Conservation (phyloP, 2,797 vertebrate species). For the Poecilia velifera region DNA sequence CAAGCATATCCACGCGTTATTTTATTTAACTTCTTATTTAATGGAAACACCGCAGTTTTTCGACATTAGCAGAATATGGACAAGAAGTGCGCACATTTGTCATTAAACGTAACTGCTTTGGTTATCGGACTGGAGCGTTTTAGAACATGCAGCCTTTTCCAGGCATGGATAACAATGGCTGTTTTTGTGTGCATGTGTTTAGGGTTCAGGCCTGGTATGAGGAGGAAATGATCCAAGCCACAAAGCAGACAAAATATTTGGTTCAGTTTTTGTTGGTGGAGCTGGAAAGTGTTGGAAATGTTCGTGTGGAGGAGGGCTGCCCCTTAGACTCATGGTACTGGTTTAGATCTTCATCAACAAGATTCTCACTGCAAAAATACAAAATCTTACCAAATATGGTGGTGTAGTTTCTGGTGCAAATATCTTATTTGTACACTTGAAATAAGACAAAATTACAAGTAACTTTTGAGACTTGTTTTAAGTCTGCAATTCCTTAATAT, state of each 20-base stretch:
- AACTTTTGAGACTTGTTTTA: too few relatives aligned
- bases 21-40: too few relatives aligned
- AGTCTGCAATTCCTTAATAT: too few relatives aligned
- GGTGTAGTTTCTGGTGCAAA: too few relatives aligned
- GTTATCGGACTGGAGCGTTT: not conserved
- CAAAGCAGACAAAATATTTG: conserved; percentile 71
- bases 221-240: conserved; percentile 72
- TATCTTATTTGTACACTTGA: too few relatives aligned
- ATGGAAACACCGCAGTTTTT: too few relatives aligned
- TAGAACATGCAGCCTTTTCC: not conserved
- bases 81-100: too few relatives aligned
- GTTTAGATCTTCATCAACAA: not conserved
- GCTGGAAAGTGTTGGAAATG: conserved; percentile 87
- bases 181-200: conserved; percentile 12
- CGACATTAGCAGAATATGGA: too few relatives aligned
- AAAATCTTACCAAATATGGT: too few relatives aligned
- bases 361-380: not conserved
- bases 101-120: not conserved
- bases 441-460: too few relatives aligned
- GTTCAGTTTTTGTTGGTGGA: conserved; percentile 84
- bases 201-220: conserved; percentile 80
- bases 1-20: too few relatives aligned
- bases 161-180: not conserved
- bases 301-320: conserved; percentile 86
- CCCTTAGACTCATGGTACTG: conserved; percentile 82